Evolutionary conservation across 2,888 invertebrate species (phyloP), one percentile per base, ranked within the genome.

Genomic region (Zootermopsis nevadensis): DNA sequence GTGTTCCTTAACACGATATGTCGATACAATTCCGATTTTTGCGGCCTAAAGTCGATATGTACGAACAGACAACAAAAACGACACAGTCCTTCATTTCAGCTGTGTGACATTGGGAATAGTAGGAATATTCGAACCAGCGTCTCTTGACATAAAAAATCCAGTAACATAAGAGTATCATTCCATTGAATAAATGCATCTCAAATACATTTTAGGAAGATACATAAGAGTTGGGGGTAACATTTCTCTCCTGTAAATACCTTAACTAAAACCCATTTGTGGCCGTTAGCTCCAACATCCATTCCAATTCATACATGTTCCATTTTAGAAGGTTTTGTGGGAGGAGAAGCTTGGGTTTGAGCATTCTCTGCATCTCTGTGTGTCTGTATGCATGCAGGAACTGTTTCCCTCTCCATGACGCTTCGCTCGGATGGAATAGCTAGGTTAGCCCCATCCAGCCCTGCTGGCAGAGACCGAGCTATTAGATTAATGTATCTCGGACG

Each of bases 401-500:
- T 72, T 72, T 15, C n/a, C 31, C 24, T 35, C n/a, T 77, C 42
- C 38, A 77, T 77, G 77, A 27, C 35, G 77, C 42, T 35, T 77
- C 60, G 60, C n/a, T 60, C 60, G 27, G n/a, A 60, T 60, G 60
- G n/a, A 60, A 60, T 60, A 33, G 33, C 69, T 33, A 30, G 66
- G 38, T 12, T 27, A 48, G 31, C 53, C 55, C 77, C 77, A 76
- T 12, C 38, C 38, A 27, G 19, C 33, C n/a, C n/a, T n/a, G 67
- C 19, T 31, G 33, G 15, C 24, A 33, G 30, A 55, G 53, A 66
- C n/a, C 66, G 12, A 42, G 66, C 81, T 77, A 84, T 84, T 84
- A 84, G 82, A 84, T 84, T 84, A 82, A 84, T 84, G 84, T 74
- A 79, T 80, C 79, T 84, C 80, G 84, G 84, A 82, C 84, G 79